phyloP scores from a whole-genome alignment of 92 coral and sea anemone genomes.

The Epizoanthus scotinus region DNA sequence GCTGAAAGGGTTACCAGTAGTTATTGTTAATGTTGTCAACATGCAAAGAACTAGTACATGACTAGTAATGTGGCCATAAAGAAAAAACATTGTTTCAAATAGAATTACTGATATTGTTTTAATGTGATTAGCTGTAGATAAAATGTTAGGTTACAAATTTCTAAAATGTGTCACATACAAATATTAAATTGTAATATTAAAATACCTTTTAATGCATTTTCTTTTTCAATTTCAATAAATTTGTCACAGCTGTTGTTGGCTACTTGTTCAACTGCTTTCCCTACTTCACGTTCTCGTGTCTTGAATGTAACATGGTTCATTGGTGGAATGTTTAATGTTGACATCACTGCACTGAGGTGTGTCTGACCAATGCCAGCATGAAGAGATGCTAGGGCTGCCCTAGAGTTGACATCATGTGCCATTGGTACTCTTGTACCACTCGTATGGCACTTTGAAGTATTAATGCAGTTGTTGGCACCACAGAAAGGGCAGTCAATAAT shows the following conservation, averaged over 20 bases:
- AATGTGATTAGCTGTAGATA: too few species aligned
- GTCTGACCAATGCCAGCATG: constrained; percentile 51
- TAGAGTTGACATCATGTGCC: constrained; percentile 36
- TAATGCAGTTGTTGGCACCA: constrained; percentile 3
- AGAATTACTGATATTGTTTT: too few species aligned
- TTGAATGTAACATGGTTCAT: constrained; percentile 36
- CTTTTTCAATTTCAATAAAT: constrained; percentile 29
- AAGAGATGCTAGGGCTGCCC: constrained; percentile 37
- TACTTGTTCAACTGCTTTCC: constrained; percentile 23
- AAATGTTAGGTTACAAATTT: too few species aligned
- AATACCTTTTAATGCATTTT: constrained; percentile 33
- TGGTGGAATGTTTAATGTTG: constrained; percentile 44
- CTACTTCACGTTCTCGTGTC: constrained; percentile 41
- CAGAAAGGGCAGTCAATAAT: constrained; percentile 24
- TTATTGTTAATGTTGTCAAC: too few species aligned
- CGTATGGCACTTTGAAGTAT: constrained; percentile 19
- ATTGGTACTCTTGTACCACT: constrained; percentile 22
- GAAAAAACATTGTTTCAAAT: too few species aligned
- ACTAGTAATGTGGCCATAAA: too few species aligned
- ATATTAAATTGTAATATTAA: too few species aligned
- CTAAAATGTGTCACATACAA: too few species aligned
- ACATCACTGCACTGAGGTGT: constrained; percentile 22
- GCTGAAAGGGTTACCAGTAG: too few species aligned
- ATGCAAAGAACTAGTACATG: too few species aligned
- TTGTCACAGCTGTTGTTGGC: constrained; percentile 21